Base-by-base conservation (phyloP, 2,797 vertebrate species). In the Sebastes baramenuke region DNA sequence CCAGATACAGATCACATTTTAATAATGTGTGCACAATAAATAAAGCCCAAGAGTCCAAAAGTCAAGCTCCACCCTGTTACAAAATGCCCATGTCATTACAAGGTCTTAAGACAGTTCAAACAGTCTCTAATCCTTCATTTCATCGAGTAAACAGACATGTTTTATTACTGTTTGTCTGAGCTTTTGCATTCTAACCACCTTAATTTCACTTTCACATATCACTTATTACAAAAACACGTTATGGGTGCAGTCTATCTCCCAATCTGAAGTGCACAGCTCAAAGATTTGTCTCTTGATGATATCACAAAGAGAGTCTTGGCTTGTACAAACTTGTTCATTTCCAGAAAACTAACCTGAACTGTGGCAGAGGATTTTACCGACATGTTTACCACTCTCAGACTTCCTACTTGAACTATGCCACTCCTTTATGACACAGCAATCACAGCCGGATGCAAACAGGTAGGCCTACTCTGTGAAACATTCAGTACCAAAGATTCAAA, bases 1-100 rank as follows among this genome's bases (percentile, higher is more conserved):
- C 65, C 52, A 73, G 29, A 76, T 46, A 77, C 38, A 73, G 29
- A 79, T 75, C 22, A 7, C 30, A 42, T 75, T 81, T 84, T 77
- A 86, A 89, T 87, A 84, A 69, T 73, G 67, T 52, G 79, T 74
- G 67, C 82, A 86, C 64, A 70, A 82, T 82, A 84, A 92, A 89
- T 83, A 81, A 78, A 13, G 67, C 38, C 29, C 34, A 49, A 34
- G 76, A 89, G 88, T 93, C 85, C 86, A 91, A 90, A 88, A 86
- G 87, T 88, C 91, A 80, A 89, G 82, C 90, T 86, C 80, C 86
- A 90, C 85, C 89, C 87, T 79, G n/a, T 70, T 72, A 79, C 70
- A 75, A 80, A 86, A 84, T 67, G 69, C 20, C 32, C 58, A 24
- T n/a, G 46, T 75, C 54, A 75, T 61, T 80, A 27, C 58, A 72